A percentile compares a stretch with the other conserved stretches of the same genome.
These are phyloP conservation scores for Aepyceros melampus DNA, from an alignment of 2,113 vertebrate species.

Conservation along the genomic window DNA sequence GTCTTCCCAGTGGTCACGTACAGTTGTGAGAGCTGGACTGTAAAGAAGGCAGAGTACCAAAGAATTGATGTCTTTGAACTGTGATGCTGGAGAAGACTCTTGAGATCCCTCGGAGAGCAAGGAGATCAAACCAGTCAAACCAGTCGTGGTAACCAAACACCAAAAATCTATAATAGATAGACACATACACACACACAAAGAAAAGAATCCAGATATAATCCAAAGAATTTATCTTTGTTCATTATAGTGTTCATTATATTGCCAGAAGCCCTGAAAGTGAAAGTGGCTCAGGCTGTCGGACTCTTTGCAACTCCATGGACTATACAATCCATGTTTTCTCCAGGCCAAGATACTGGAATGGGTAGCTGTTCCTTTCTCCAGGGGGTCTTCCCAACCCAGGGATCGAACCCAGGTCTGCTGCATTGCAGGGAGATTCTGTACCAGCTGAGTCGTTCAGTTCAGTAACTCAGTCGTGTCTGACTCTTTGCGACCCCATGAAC, in stretches of 20 bases:
- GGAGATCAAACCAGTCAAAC: background rate
- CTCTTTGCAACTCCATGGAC: background rate
- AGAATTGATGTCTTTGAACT: background rate
- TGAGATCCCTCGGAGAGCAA: background rate
- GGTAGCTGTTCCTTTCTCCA: background rate
- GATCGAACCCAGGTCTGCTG: background rate
- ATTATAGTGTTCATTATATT: background rate
- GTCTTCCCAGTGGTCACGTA: background rate
- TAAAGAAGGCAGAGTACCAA: background rate
- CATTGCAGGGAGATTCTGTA: background rate
- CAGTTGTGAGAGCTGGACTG: background rate
- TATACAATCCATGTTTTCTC: background rate
- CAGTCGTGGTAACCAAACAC: background rate
- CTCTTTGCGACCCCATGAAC: background rate
- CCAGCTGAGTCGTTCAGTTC: background rate
- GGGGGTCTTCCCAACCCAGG: background rate
- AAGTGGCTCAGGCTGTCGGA: background rate
- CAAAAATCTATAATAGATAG: background rate
- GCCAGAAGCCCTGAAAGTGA: background rate
- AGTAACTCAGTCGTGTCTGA: accelerated
- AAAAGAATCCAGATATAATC: background rate
- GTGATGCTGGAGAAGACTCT: background rate
- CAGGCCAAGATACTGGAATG: background rate
- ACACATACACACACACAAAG: background rate
- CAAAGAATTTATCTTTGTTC: background rate